These are phyloP conservation scores for Tadarida brasiliensis DNA, from an alignment of 2,797 vertebrate genomes.

Conservation along the genomic window DNA sequence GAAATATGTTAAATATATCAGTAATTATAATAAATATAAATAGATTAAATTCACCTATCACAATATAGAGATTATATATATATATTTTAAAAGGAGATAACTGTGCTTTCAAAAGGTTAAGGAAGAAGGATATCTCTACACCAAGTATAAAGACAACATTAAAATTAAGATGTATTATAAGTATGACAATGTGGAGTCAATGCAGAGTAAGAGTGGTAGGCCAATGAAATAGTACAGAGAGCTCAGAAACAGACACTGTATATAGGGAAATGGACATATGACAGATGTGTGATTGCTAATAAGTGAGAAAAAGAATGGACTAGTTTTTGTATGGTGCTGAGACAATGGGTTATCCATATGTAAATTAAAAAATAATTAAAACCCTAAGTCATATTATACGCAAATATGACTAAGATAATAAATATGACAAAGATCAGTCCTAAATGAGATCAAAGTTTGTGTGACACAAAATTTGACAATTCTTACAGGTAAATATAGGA, in stretches of 20 bases:
- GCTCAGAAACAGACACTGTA: background rate
- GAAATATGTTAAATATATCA: background rate
- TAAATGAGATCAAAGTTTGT: background rate
- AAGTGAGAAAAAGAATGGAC: background rate
- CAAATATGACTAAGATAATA: background rate
- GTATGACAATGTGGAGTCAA: background rate
- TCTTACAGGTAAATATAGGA: slow-evolving; percentile 28
- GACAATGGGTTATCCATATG: background rate
- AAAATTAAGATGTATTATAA: slow-evolving; percentile 53
- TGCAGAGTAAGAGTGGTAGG: background rate
- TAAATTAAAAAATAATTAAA: slow-evolving; percentile 27
- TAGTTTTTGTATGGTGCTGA: background rate
- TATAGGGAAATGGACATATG: background rate
- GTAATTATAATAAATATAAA: background rate
- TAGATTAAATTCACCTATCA: background rate
- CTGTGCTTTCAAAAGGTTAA: background rate
- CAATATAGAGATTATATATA: background rate
- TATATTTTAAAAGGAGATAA: background rate
- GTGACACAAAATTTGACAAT: slow-evolving; percentile 3
- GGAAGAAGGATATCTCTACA: background rate
- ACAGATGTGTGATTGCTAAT: background rate
- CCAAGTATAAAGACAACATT: background rate
- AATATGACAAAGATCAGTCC: background rate
- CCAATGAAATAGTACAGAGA: background rate
- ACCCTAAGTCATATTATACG: background rate